Base-by-base conservation (phyloP, 2,888 invertebrate species). In the Aphodius granarius region DNA sequence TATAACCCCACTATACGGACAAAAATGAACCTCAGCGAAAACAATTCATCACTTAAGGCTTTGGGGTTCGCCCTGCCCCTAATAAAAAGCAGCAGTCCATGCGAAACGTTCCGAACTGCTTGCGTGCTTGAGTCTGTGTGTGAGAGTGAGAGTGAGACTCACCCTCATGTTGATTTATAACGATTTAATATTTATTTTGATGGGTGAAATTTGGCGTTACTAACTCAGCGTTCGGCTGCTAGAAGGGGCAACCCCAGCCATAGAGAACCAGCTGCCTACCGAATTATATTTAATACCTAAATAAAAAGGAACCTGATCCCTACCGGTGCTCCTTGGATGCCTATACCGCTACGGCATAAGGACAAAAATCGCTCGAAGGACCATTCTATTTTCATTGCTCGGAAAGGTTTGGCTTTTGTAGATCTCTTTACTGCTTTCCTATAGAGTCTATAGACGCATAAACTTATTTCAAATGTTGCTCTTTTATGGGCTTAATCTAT, bases 151-250 rank as follows among this genome's bases (percentile, higher is more conserved):
- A 78, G 79, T 79, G 83, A 79, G 80, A 82, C 84, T 43, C 43
- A 43, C 43, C 43, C 43, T 43, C 83, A 82, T 76, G 73, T 78
- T 86, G 87, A 87, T 87, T 87, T 87, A 87, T 87, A 86, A 85
- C 85, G 86, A 87, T 87, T 87, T 87, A 87, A 87, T 87, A 87
- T 87, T 87, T 87, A 87, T 87, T 87, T 87, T 87, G 87, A 87
- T 87, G 87, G 87, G 86, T 87, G 86, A 87, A 87, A 87, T 87
- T 87, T 87, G 83, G 87, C 87, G 87, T 87, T 85, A 86, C 87
- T 86, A 87, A 87, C 86, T 85, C 84, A 84, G 82, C 81, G 76
- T 79, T 74, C 74, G 72, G 75, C 72, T 73, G 23, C 64, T 20
- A 66, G 18, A 21, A 20, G 21, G 73, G 66, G 73, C 68, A 71